Evolutionary conservation across 1,140 invertebrate species (phyloP).

Genomic region (Nasonia giraulti): DNA sequence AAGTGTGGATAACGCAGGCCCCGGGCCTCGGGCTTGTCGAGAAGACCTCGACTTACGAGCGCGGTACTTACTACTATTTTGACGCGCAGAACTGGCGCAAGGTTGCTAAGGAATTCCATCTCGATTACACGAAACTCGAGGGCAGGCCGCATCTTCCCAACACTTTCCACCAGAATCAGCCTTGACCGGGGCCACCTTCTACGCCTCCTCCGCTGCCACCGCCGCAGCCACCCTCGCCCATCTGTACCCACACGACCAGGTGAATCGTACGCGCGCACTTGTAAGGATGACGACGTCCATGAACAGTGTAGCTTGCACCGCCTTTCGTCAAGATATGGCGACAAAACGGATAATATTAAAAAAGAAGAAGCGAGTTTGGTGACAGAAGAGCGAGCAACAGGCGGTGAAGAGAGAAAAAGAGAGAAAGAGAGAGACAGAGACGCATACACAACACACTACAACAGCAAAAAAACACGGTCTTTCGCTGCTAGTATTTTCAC

Average conservation of each 20-base stretch:
- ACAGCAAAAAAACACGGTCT: slow-evolving; percentile 31
- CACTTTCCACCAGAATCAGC: slow-evolving; percentile 72
- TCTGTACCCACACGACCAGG: slow-evolving; percentile 35
- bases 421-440: slow-evolving; percentile 4
- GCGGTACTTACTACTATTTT: slow-evolving; percentile 99
- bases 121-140: slow-evolving; percentile 98
- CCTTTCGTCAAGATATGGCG: neutral
- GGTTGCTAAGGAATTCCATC: slow-evolving; percentile 95
- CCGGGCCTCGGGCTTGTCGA: slow-evolving; percentile 93
- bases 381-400: neutral
- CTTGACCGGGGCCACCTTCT: slow-evolving; percentile 70
- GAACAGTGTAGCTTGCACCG: neutral
- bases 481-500: slow-evolving; percentile 35
- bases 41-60: slow-evolving; percentile 96
- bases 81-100: slow-evolving; percentile 98
- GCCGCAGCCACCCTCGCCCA: slow-evolving; percentile 42
- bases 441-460: slow-evolving; percentile 6
- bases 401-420: neutral
- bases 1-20: slow-evolving; percentile 98
- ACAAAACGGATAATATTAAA: neutral
- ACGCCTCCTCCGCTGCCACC: slow-evolving; percentile 46
- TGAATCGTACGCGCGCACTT: slow-evolving; percentile 33
- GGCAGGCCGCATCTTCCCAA: slow-evolving; percentile 81
- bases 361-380: too few relatives aligned
- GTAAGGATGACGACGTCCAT: neutral